Evolutionary conservation across 23 tunicate genomes (phyloP).

Genomic region (Botrylloides violaceus): DNA sequence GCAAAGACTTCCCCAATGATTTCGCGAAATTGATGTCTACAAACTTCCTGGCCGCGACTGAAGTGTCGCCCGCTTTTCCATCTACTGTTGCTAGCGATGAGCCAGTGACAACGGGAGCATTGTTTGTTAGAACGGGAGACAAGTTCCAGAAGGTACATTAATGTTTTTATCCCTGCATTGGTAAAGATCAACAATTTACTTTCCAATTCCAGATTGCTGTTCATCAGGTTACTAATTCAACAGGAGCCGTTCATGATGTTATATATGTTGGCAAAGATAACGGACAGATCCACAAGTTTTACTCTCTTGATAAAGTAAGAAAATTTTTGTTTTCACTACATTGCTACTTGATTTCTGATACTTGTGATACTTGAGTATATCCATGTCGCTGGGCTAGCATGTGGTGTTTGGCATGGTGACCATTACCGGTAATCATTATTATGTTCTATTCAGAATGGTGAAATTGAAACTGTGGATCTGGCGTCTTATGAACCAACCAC

Average conservation of each 20-base stretch:
- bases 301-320: constrained; percentile 10
- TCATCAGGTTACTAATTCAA: neutral
- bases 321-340: too few relatives aligned
- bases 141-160: constrained; percentile 6
- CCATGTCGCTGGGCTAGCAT: too few relatives aligned
- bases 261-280: constrained; percentile 5
- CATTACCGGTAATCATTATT: too few relatives aligned
- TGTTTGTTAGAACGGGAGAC: neutral
- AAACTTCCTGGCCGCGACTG: neutral
- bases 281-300: constrained; percentile 12
- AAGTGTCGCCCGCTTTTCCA: constrained; percentile 8
- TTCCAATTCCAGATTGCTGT: constrained; percentile 18
- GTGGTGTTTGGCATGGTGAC: too few relatives aligned
- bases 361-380: too few relatives aligned
- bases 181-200: neutral
- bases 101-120: neutral
- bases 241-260: neutral
- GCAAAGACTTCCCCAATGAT: constrained; percentile 12
- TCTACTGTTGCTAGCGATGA: neutral
- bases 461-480: constrained; percentile 11
- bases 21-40: neutral
- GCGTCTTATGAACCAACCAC: neutral
- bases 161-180: neutral
- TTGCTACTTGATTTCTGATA: too few relatives aligned
- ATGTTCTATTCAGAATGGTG: neutral